Conservation (phyloP, 1,140 invertebrate species). For the Anoplophora glabripennis region DNA sequence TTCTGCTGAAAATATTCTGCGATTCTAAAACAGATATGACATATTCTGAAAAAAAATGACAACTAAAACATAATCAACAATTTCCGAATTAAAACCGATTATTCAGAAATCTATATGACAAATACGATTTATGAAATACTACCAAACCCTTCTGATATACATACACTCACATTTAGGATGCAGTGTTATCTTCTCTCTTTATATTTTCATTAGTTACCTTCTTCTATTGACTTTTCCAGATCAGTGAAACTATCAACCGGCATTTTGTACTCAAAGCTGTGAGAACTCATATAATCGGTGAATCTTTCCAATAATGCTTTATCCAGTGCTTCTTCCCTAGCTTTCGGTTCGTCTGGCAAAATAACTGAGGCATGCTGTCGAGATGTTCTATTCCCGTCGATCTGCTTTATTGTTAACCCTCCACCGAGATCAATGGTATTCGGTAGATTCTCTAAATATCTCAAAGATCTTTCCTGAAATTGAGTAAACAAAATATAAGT, state of each 20-base stretch:
- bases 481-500: neutral
- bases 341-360: constrained; percentile 65
- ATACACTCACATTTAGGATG: too few relatives aligned
- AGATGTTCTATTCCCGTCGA: constrained; percentile 40
- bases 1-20: too few relatives aligned
- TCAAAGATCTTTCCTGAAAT: constrained; percentile 63
- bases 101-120: too few relatives aligned
- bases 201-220: constrained; percentile 51
- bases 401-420: constrained; percentile 66
- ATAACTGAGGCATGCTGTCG: constrained; percentile 52
- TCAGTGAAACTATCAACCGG: constrained; percentile 66
- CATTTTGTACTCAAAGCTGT: constrained; percentile 74
- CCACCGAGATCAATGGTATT: constrained; percentile 61
- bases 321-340: constrained; percentile 72
- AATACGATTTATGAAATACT: too few relatives aligned
- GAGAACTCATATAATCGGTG: constrained; percentile 71
- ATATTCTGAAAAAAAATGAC: too few relatives aligned
- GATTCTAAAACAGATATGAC: too few relatives aligned
- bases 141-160: too few relatives aligned
- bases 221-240: constrained; percentile 62
- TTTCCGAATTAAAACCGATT: too few relatives aligned
- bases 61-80: too few relatives aligned
- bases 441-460: constrained; percentile 60
- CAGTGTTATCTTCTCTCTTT: too few relatives aligned
- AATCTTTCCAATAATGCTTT: constrained; percentile 70